phyloP scores from a whole-genome alignment of 2,113 vertebrate genomes.

The Pontoporia blainvillei region DNA sequence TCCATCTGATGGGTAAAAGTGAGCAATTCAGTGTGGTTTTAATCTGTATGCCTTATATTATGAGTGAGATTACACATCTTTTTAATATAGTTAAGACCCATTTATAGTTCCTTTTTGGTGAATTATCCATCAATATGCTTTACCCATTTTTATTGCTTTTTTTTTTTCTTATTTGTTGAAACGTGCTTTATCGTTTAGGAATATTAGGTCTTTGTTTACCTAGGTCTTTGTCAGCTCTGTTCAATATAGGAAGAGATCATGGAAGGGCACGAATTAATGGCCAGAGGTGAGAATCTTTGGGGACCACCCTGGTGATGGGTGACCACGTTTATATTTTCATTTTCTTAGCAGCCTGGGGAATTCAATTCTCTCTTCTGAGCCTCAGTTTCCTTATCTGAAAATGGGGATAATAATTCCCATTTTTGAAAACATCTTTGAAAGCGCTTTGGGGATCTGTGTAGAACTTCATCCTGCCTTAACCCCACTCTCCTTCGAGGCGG shows the following conservation, averaged over 20 bases:
- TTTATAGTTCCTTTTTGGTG: neutral
- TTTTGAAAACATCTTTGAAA: neutral
- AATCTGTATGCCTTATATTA: neutral
- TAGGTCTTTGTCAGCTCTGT: neutral
- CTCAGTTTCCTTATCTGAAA: neutral
- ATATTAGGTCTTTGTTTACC: neutral
- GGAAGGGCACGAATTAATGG: no score
- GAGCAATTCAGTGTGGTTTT: neutral
- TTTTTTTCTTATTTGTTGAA: neutral
- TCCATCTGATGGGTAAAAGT: neutral
- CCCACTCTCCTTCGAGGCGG: neutral
- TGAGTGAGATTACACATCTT: neutral
- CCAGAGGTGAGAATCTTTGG: neutral
- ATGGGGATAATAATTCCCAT: neutral
- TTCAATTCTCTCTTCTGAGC: neutral
- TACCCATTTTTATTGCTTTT: neutral
- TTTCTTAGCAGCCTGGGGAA: neutral
- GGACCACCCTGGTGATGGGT: neutral
- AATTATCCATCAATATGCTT: neutral
- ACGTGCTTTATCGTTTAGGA: neutral
- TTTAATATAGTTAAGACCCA: neutral
- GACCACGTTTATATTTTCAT: rapidly evolving
- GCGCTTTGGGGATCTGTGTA: no score
- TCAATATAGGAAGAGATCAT: rapidly evolving
- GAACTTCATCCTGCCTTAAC: neutral